A percentile compares a stretch with the other conserved stretches of the same genome.
Evolutionary conservation across 2,888 invertebrate species (phyloP).

Genomic region (Cepaea hortensis): DNA sequence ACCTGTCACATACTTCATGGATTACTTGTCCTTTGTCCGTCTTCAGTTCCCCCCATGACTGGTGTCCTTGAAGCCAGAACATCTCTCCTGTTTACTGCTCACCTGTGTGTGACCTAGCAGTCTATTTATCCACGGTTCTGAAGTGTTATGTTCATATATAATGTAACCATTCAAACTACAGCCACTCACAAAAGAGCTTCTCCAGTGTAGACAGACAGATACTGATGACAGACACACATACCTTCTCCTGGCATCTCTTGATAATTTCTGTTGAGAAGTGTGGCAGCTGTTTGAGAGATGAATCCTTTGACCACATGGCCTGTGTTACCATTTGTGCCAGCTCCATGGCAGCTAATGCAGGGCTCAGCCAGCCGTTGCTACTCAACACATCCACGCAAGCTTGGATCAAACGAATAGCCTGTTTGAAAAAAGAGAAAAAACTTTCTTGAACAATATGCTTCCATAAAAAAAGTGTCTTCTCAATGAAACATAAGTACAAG

Average conservation of each 20-base stretch:
- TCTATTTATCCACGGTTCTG: too few relatives aligned
- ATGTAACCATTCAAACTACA: too few relatives aligned
- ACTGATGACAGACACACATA: conserved; percentile 66
- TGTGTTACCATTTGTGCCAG: conserved; percentile 99
- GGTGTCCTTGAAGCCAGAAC: too few relatives aligned
- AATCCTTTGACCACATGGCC: conserved; percentile 99
- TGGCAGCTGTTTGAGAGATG: conserved; percentile 96
- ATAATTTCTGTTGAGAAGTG: conserved; percentile 93
- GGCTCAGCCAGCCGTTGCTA: conserved; percentile 97
- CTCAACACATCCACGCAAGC: conserved; percentile 95
- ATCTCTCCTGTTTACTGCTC: too few relatives aligned
- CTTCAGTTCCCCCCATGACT: too few relatives aligned
- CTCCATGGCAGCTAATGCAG: conserved; percentile 99
- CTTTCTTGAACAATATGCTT: neutral
- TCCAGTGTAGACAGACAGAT: too few relatives aligned
- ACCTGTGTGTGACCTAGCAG: too few relatives aligned
- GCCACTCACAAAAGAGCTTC: too few relatives aligned
- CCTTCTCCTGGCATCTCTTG: conserved; percentile 92
- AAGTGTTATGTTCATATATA: too few relatives aligned
- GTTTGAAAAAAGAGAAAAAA: neutral
- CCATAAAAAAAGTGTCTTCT: neutral
- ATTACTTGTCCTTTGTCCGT: neutral
- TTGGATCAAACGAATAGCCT: conserved; percentile 75
- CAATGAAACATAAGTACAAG: neutral
- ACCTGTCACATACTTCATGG: too few relatives aligned